A percentile compares a stretch with the other conserved stretches of the same genome.
Conservation (phyloP, 2,888 invertebrate genomes). For the Cotesia congregata region DNA sequence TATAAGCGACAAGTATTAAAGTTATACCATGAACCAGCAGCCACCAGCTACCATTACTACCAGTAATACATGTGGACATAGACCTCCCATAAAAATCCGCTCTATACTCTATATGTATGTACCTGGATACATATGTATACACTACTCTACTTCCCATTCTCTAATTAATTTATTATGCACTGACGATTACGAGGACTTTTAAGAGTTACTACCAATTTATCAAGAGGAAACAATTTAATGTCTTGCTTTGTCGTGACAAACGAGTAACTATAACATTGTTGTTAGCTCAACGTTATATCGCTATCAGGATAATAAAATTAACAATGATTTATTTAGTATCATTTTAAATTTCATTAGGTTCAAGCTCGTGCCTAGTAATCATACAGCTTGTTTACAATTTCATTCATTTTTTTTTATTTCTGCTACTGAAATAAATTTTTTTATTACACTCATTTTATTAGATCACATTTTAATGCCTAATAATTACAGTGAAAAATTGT, state of each 20-base stretch:
- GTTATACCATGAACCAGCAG: too few relatives aligned
- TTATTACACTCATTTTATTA: too few relatives aligned
- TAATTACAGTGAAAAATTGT: too few relatives aligned
- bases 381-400: background rate
- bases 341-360: slow-evolving; percentile 15
- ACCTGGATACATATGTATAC: background rate
- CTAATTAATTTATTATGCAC: slow-evolving; percentile 39
- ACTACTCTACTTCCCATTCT: slow-evolving; percentile 13
- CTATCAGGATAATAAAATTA: slow-evolving; percentile 10
- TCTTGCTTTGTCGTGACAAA: slow-evolving; percentile 31
- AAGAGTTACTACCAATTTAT: slow-evolving; percentile 39
- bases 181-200: slow-evolving; percentile 16
- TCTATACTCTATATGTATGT: background rate
- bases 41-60: slow-evolving; percentile 15
- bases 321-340: slow-evolving; percentile 19
- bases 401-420: background rate
- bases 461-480: too few relatives aligned
- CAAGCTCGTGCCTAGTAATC: background rate
- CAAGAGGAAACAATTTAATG: slow-evolving; percentile 32
- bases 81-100: slow-evolving; percentile 30
- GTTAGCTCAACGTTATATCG: slow-evolving; percentile 2
- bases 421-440: background rate
- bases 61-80: slow-evolving; percentile 9
- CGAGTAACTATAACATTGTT: slow-evolving; percentile 23
- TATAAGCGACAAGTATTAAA: slow-evolving; percentile 11